Conservation (phyloP, 1,140 invertebrate species). For the Amphibalanus amphitrite region DNA sequence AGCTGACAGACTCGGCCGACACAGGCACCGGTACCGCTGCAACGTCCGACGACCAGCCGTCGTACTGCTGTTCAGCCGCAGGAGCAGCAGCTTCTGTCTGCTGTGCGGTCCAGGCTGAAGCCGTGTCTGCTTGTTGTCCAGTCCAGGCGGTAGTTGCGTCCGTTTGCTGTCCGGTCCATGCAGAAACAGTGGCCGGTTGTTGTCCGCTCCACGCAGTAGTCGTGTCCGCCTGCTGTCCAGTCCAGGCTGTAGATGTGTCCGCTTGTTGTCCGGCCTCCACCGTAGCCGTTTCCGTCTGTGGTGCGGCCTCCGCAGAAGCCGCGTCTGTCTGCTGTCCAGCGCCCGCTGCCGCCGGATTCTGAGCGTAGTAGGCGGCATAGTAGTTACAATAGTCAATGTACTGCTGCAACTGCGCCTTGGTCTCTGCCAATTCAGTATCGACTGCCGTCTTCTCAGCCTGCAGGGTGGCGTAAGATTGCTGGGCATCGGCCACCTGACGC, state of each 20-base stretch:
- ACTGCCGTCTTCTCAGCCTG: neutral
- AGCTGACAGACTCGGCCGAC: no score
- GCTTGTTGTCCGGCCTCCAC: neutral
- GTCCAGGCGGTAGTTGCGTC: neutral
- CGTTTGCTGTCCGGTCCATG: neutral
- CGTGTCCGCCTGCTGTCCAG: neutral
- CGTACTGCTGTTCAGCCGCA: no score
- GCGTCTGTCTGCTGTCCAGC: neutral
- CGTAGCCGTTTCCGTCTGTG: neutral
- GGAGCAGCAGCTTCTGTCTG: no score
- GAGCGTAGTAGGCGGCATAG: neutral
- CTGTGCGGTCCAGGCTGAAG: neutral
- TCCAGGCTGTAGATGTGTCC: neutral
- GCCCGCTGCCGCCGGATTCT: neutral
- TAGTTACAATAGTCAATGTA: neutral
- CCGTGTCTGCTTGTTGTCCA: neutral
- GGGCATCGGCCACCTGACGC: neutral
- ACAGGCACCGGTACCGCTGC: neutral
- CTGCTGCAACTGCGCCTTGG: neutral
- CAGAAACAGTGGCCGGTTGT: neutral
- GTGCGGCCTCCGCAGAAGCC: neutral
- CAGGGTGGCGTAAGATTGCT: neutral
- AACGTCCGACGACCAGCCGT: no score
- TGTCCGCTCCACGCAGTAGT: neutral
- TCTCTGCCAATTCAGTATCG: neutral